phyloP scores from a whole-genome alignment of 2,113 vertebrate species.

The Plecturocebus donacophilus region DNA sequence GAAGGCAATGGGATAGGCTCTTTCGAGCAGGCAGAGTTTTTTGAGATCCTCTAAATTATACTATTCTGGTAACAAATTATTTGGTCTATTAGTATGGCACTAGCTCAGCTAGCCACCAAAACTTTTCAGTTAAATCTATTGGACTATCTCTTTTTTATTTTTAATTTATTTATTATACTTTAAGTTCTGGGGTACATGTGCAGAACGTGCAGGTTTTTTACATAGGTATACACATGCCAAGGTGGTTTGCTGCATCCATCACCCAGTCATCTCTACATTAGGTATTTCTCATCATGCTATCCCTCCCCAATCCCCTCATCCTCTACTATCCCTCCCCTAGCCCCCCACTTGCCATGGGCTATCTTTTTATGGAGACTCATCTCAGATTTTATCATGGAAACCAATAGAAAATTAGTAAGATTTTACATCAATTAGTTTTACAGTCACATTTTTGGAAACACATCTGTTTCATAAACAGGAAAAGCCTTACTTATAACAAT shows the following conservation, averaged over 20 bases:
- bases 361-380: background rate
- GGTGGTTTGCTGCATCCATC: too few species aligned
- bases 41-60: background rate
- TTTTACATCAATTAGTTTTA: slow-evolving; percentile 59
- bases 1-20: background rate
- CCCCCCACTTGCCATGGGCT: background rate
- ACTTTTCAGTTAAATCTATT: slow-evolving; percentile 25
- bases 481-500: background rate
- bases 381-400: slow-evolving; percentile 55
- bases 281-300: too few species aligned
- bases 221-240: too few species aligned
- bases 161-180: too few species aligned
- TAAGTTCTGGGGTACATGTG: too few species aligned
- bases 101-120: background rate
- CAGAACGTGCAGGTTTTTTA: too few species aligned
- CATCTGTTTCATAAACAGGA: slow-evolving; percentile 46
- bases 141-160: background rate
- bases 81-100: background rate
- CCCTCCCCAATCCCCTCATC: too few species aligned
- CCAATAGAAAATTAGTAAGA: slow-evolving; percentile 33
- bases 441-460: slow-evolving; percentile 43
- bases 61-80: background rate
- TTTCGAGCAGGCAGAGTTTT: background rate
- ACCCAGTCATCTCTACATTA: too few species aligned
- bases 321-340: too few species aligned